Conservation (phyloP, 2,113 vertebrate genomes). For the Catagonus wagneri region DNA sequence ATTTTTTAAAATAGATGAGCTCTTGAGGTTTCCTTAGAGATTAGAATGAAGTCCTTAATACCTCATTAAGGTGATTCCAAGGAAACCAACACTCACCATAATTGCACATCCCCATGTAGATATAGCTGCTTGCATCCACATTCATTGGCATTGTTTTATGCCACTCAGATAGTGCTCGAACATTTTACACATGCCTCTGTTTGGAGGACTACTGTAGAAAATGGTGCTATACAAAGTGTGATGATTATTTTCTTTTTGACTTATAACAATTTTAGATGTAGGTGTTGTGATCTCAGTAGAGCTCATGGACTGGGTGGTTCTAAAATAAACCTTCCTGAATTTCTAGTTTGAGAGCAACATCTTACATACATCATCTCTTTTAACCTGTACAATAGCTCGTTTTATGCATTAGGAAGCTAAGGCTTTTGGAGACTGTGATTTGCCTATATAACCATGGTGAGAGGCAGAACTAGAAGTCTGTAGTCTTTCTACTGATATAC, state of each 20-base stretch:
- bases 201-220: not conserved
- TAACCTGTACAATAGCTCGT: not conserved
- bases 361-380: not conserved
- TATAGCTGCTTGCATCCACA: not conserved
- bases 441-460: not conserved
- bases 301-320: not conserved
- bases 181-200: not conserved
- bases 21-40: not conserved
- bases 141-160: not conserved
- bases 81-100: not conserved
- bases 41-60: not conserved
- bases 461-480: not conserved
- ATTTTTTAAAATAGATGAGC: not conserved
- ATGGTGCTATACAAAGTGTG: not conserved
- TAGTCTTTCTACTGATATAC: not conserved
- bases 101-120: rapidly evolving
- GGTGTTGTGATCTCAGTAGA: not conserved
- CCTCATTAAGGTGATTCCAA: not conserved
- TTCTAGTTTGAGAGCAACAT: not conserved
- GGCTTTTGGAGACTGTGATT: not conserved
- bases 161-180: not conserved
- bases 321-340: not conserved
- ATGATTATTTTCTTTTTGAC: not conserved
- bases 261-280: not conserved
- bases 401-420: not conserved